A percentile compares a stretch with the other conserved stretches of the same genome.
These are phyloP conservation scores for Aphelenchoides fujianensis DNA, from an alignment of 1,140 invertebrate genomes.

Conservation along the genomic window DNA sequence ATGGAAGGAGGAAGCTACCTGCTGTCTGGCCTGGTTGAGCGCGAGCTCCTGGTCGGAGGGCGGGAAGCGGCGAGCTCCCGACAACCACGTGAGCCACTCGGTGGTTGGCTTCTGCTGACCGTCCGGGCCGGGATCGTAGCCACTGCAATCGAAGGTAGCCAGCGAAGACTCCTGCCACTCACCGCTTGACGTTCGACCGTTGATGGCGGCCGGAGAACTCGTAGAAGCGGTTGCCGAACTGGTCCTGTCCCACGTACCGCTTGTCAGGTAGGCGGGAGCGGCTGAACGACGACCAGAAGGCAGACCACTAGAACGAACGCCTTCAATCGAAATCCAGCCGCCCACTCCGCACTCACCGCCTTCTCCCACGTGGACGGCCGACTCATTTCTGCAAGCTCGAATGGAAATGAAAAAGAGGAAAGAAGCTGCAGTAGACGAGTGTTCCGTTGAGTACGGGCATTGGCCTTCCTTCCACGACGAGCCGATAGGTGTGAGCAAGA, in stretches of 20 bases:
- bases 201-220: conserved; percentile 14
- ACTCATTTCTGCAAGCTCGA: conserved; percentile 22
- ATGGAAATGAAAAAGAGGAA: conserved; percentile 20
- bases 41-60: conserved; percentile 47
- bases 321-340: too few species aligned
- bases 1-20: too few species aligned
- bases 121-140: conserved; percentile 40
- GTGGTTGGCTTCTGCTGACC: conserved; percentile 34
- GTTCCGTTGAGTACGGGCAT: too few species aligned
- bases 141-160: conserved; percentile 39
- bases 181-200: conserved; percentile 34
- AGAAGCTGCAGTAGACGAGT: too few species aligned
- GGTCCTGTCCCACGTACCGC: conserved; percentile 33
- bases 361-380: conserved; percentile 5
- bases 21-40: conserved; percentile 44
- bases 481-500: too few species aligned
- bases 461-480: too few species aligned
- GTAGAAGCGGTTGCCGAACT: conserved; percentile 31
- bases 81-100: conserved; percentile 53
- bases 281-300: conserved; percentile 14
- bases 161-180: background rate
- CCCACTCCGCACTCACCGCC: too few species aligned
- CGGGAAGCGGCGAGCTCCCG: conserved; percentile 48
- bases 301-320: too few species aligned
- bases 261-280: conserved; percentile 2